A percentile compares a stretch with the other conserved stretches of the same genome.
phyloP scores from a whole-genome alignment of 2,888 invertebrate species.

The Caenorhabditis afra region DNA sequence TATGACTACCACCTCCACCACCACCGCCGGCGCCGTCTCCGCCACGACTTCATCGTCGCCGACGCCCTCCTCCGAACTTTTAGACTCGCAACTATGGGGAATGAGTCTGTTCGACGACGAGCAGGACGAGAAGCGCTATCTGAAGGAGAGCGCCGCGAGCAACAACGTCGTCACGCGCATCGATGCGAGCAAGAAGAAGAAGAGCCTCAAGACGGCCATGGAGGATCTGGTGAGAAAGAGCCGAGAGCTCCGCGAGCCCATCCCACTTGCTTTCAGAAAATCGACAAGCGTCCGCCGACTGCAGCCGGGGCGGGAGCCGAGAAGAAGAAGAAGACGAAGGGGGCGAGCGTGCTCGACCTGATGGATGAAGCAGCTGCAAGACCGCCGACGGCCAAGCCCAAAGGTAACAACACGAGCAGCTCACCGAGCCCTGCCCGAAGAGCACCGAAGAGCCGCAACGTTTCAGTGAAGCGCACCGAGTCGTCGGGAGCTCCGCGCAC shows the following conservation, averaged over 20 bases:
- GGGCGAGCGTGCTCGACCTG: conserved; percentile 76
- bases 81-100: conserved; percentile 39
- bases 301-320: no score
- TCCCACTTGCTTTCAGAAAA: not conserved
- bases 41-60: not conserved
- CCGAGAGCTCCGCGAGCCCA: no score
- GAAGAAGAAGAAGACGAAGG: conserved; percentile 67
- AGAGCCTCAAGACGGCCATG: conserved; percentile 62
- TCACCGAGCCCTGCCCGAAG: no score
- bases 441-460: not conserved
- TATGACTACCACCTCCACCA: not conserved
- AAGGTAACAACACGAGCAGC: conserved; percentile 25
- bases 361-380: conserved; percentile 78
- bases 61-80: not conserved
- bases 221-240: conserved; percentile 57
- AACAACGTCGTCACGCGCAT: conserved; percentile 56
- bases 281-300: conserved; percentile 36
- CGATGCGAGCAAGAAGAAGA: conserved; percentile 64
- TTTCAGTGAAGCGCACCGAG: conserved; percentile 50
- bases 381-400: conserved; percentile 59
- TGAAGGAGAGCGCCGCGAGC: conserved; percentile 44
- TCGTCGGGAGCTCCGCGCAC: conserved; percentile 38
- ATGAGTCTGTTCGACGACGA: conserved; percentile 68
- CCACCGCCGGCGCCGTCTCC: no score
- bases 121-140: conserved; percentile 67